Evolutionary conservation across 2,797 vertebrate genomes (phyloP), one percentile per base, ranked within the genome.

Genomic region (Hephaestus fuliginosus): DNA sequence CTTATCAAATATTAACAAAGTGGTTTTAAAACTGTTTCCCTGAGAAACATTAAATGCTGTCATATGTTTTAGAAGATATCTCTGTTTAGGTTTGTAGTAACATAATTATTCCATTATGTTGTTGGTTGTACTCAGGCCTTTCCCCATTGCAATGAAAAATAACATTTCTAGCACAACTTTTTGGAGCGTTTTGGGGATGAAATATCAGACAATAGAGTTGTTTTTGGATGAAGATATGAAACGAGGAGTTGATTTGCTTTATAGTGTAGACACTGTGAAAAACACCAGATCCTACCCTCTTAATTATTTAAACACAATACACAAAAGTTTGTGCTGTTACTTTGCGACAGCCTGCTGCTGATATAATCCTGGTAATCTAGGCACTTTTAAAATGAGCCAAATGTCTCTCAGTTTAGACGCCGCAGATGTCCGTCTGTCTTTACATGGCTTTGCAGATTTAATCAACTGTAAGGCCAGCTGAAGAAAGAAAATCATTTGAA

Each of bases 401-500:
- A 60, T 22, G 48, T 76, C 33, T 72, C 12, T 76, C n/a, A 57
- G 25, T 83, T 57, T 22, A 72, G 12, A 58, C 4, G 61, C 66
- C 51, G 65, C 72, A 69, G 66, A 62, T 78, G 70, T 68, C 49
- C 9, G 1, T 56, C 44, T 74, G 73, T 15, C 22, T 74, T 57
- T 22, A 36, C n/a, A 6, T 5, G 12, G 15, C 39, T 49, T 61
- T 25, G n/a, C 68, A 14, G 36, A 72, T 68, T 72, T 5, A 51
- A 75, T 51, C n/a, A 63, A 11, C 68, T 41, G 57, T 11, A 28
- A 30, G 66, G 28, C 33, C n/a, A 30, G 14, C 36, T 49, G 41
- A 71, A 41, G 46, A 41, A 60, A 49, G n/a, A 36, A 74, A 70
- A 20, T 57, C 30, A 25, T 3, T 0, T n/a, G 25, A 70, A 70